These are phyloP conservation scores for Littorina saxatilis DNA, from an alignment of 1,140 invertebrate species.

Conservation along the genomic window DNA sequence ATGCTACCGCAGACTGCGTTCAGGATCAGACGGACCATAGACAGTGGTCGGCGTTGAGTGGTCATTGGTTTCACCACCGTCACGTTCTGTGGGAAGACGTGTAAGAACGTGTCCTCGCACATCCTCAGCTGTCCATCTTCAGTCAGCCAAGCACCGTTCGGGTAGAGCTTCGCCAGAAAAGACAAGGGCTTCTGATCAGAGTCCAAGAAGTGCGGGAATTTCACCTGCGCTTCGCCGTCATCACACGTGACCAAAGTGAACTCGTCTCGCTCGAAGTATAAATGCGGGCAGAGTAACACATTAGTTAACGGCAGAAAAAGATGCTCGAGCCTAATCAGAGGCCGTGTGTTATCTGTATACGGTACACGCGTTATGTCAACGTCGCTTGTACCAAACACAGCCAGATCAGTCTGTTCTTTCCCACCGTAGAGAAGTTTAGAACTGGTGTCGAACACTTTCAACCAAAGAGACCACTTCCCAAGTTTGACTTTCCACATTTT, in stretches of 20 bases:
- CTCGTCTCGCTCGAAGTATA: neutral
- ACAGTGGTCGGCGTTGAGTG: too few relatives aligned
- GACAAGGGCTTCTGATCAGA: neutral
- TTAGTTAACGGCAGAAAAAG: neutral
- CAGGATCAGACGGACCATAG: neutral
- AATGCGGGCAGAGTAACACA: neutral
- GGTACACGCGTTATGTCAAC: neutral
- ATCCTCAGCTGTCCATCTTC: too few relatives aligned
- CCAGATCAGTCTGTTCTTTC: neutral
- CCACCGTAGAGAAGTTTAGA: neutral
- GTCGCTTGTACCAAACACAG: neutral
- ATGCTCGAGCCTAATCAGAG: neutral
- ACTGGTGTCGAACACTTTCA: neutral
- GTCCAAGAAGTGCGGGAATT: neutral
- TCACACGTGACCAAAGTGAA: neutral
- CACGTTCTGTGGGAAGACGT: slow-evolving; percentile 8
- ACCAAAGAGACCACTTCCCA: neutral
- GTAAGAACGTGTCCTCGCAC: neutral
- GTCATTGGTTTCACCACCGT: neutral
- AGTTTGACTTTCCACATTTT: neutral
- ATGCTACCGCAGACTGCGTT: too few relatives aligned
- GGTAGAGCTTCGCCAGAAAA: neutral
- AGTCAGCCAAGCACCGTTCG: too few relatives aligned
- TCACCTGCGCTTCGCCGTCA: neutral
- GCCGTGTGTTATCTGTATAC: neutral